Base-by-base conservation (phyloP, 2,113 vertebrate genomes). In the Antechinus stuartii region DNA sequence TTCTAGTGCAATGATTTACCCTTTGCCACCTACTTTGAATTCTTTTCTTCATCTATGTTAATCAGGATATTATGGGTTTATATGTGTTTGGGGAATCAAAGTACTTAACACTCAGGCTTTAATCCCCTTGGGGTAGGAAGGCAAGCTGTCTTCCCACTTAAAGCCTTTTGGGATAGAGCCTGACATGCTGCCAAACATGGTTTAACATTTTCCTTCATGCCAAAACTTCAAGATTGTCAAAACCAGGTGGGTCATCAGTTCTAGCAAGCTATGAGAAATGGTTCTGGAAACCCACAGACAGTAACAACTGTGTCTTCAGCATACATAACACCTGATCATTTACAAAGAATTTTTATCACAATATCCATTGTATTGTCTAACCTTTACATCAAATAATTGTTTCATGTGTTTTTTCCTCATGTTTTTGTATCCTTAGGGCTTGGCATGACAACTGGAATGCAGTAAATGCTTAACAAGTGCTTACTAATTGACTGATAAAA, bases 71-170 rank as follows among this genome's bases (percentile, higher is more conserved):
- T 97, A 95, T 96, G 92, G 90, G 92, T 90, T 91, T 89, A 93
- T 95, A 89, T 22, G 49, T 95, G 93, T 84, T 42, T 30, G 57
- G 27, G 96, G 97, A 96, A 61, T 97, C 97, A 97, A 42, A 2
- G 53, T 11, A 76, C 61, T 76, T 76, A 22, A 42, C 16, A 84
- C 19, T 23, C 68, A 23, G 16, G 1, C n/a, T 84, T 84, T 42
- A 61, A 24, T 91, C 89, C 93, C 96, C 90, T 24, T 76, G n/a
- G 12, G 55, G 96, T 19, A 93, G 96, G 92, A 92, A 96, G 94
- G 92, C 94, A 97, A 93, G 47, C 91, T 96, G 96, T 94, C 96
- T 96, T 97, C 96, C 96, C 95, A 57, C 84, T 94, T 89, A 35
- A 91, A 96, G 91, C 89, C 53, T 96, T 92, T 95, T 91, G 90